Base-by-base conservation (phyloP, 2,797 vertebrate genomes). In the Xenentodon cancila region DNA sequence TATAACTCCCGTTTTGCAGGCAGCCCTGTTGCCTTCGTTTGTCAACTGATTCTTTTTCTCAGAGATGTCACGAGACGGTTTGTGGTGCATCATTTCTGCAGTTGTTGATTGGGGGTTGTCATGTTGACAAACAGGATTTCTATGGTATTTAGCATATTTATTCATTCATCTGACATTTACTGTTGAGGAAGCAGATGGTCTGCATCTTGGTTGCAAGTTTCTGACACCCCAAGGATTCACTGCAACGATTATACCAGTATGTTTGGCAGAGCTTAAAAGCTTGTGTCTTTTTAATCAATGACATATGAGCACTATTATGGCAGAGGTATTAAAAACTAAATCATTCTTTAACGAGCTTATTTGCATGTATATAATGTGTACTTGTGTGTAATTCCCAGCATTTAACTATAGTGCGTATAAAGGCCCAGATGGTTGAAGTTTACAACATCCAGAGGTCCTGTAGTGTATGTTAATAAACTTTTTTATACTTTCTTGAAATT, bases 141-240 rank as follows among this genome's bases (percentile, higher is more conserved):
- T 50, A 16, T 34, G 27, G 73, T 70, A 74, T 81, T 89, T 87
- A 84, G 79, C 78, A 86, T 80, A 84, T 86, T 84, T 77, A 81
- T 80, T 81, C 71, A 65, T 82, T 85, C 70, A 71, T 76, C 59
- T 84, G 85, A 88, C 84, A 81, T 89, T 89, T 84, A 82, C 57
- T 88, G 76, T 79, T 71, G 68, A 59, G 58, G 64, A 73, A 86
- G 77, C 90, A 91, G 89, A 90, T 89, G 89, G 88, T 77, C 68
- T 19, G 75, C 81, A 72, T 85, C 71, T 82, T 69, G 72, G 85
- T 84, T 89, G 81, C 84, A 89, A 86, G 81, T 87, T 87, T 86
- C 79, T 74, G 78, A 83, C 85, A 84, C 86, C 85, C 81, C 53
- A 50, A 89, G 86, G 89, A 91, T 77, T 80, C 64, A 34, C 77